Base-by-base conservation (phyloP, 2,113 vertebrate species). In the Cebidichthys violaceus region DNA sequence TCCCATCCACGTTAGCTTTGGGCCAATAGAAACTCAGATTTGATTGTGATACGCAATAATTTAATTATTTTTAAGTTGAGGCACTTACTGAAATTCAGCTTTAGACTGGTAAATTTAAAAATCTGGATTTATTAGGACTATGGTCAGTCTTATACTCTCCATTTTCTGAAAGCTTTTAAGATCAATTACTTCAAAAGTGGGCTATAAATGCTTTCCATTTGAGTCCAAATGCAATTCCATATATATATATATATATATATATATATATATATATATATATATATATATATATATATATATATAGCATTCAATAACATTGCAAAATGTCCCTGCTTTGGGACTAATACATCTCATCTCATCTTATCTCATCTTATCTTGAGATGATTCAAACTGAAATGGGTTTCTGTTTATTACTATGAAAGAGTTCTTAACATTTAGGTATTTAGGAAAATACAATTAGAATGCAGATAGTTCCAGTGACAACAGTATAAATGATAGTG, bases 1-100 rank as follows among this genome's bases (percentile, higher is more conserved):
- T 57, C 55, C 55, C 27, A 57, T 13, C 55, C 13, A 27, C 24
- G 55, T 57, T 24, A 24, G 54, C 54, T 55, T 27, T 57, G 24
- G 55, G 55, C 55, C 24, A 27, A 57, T 29, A 57, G 55, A 57
- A 57, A 57, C 54, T 57, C 24, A 57, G 54, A 57, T 57, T 57
- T 57, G 54, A 57, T n/a, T 57, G n/a, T 27, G 54, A 57, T 11
- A 27, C 13, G 10, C 13, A 57, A 57, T 27, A 15, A 57, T 29
- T 57, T 29, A 29, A 57, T 57, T 57, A 57, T 57, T 29, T 27
- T 15, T 14, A 57, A 57, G 11, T 57, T 27, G 5, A 57, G 24
- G 54, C 24, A 57, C n/a, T 57, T 57, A 57, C 54, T 27, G 54
- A 57, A 57, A 57, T 4, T 57, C 13, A 29, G 55, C 13, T 57